Evolutionary conservation across 2,797 vertebrate genomes (phyloP).

Genomic region (Cetoscarus ocellatus): DNA sequence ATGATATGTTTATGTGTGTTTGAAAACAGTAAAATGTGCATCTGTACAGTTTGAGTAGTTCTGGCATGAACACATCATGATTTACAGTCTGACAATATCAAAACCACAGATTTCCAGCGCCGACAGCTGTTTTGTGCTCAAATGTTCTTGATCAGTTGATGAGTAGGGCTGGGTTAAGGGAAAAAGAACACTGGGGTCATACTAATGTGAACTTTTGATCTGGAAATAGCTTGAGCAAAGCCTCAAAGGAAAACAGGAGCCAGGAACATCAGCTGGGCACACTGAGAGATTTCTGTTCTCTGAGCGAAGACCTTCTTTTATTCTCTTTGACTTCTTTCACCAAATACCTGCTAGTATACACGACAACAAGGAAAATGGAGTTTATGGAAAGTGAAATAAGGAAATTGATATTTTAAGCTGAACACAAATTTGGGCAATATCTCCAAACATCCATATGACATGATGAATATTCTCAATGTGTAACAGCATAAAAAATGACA

Average conservation of each 20-base stretch:
- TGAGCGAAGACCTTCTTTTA: too few relatives aligned
- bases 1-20: slow-evolving; percentile 25
- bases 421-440: too few relatives aligned
- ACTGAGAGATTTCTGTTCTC: too few relatives aligned
- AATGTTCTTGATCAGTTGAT: slow-evolving; percentile 7
- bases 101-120: slow-evolving; percentile 27
- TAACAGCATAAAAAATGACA: too few relatives aligned
- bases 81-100: slow-evolving; percentile 35
- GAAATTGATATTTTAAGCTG: too few relatives aligned
- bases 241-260: neutral
- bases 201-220: slow-evolving; percentile 48
- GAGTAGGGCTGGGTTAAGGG: slow-evolving; percentile 18
- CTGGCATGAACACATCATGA: slow-evolving; percentile 21
- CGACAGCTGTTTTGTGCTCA: slow-evolving; percentile 3
- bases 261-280: too few relatives aligned
- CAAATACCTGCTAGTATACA: too few relatives aligned
- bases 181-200: slow-evolving; percentile 47
- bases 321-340: too few relatives aligned
- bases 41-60: neutral
- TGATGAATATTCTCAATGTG: too few relatives aligned
- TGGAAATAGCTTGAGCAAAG: slow-evolving; percentile 54
- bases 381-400: too few relatives aligned
- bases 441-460: too few relatives aligned
- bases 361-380: too few relatives aligned
- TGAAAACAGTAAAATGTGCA: slow-evolving; percentile 13